Evolutionary conservation across 2,797 vertebrate species (phyloP).

Genomic region (Podargus strigoides): DNA sequence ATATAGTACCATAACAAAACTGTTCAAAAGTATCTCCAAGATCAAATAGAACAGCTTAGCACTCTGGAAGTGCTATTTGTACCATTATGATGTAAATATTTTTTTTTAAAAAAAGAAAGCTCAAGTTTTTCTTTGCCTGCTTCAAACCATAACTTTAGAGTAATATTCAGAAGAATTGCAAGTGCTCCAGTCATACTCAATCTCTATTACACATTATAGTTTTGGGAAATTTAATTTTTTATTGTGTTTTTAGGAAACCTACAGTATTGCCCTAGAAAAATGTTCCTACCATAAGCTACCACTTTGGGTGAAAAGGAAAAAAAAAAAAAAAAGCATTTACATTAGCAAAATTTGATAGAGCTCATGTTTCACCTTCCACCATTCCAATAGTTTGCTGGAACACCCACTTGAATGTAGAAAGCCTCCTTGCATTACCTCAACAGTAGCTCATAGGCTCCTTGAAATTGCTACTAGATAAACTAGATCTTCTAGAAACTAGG

Average conservation of each 20-base stretch:
- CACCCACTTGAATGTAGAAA: not conserved
- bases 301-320: fast-evolving
- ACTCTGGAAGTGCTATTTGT: not conserved
- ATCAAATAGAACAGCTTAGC: not conserved
- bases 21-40: not conserved
- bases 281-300: not conserved
- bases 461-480: not conserved
- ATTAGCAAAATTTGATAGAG: not conserved
- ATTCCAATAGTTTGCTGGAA: not conserved
- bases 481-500: not conserved
- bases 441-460: not conserved
- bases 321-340: not conserved
- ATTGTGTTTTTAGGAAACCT: not conserved
- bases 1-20: not conserved
- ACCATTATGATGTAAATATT: not conserved
- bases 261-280: not conserved
- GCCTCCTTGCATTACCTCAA: not conserved
- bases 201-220: not conserved
- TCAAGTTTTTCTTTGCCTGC: not conserved
- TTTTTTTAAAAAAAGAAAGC: not conserved
- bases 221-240: not conserved
- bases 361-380: not conserved
- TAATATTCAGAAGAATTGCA: not conserved
- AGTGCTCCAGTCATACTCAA: not conserved
- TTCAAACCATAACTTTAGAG: not conserved